Evolutionary conservation across 1,140 invertebrate species (phyloP), one percentile per base, ranked within the genome.

Genomic region (Aphaenogaster rudis): DNA sequence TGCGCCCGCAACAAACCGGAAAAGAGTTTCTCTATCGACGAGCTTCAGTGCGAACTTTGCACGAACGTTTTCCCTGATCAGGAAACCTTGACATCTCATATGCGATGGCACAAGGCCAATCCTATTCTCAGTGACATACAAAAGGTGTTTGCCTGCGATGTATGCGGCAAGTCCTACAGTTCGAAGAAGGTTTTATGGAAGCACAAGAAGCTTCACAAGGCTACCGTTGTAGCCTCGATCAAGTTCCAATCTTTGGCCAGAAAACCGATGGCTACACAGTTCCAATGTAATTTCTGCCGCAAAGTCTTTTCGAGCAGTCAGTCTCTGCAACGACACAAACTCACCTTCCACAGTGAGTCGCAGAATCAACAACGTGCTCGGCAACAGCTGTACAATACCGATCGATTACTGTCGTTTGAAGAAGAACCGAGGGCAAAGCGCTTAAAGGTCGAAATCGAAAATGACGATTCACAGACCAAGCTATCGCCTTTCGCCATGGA

Each of bases 141-240:
- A 3, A 90, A 91, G 8, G 95, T 93, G 1, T 96, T 95, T 71
- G 94, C 96, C 15, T 97, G 97, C 82, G 96, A 96, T 48, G 95
- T 96, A 21, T 97, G 97, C 78, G 96, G 96, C 50, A 97, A 97
- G 88, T 96, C 95, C 78, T 97, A 96, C 86, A 96, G 96, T 17
- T 94, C 91, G 7, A 92, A 90, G 6, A 95, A 94, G 39, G 90
- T 93, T 7, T 88, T 96, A 39, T 96, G 96, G 86, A 96, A 96
- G 76, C 97, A 97, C 84, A 95, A 95, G 64, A 95, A 93, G 33
- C 85, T 95, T 0, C 95, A 95, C 72, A 95, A 95, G 69, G 84
- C 92, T 3, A 86, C 87, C 0, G 72, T 82, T 0, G 42, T 82
- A 2, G 54, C 85, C 1, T 54, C 89, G 1, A 3, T 74, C 0